phyloP scores from a whole-genome alignment of 2,888 invertebrate genomes.

The Apodemia duryi region DNA sequence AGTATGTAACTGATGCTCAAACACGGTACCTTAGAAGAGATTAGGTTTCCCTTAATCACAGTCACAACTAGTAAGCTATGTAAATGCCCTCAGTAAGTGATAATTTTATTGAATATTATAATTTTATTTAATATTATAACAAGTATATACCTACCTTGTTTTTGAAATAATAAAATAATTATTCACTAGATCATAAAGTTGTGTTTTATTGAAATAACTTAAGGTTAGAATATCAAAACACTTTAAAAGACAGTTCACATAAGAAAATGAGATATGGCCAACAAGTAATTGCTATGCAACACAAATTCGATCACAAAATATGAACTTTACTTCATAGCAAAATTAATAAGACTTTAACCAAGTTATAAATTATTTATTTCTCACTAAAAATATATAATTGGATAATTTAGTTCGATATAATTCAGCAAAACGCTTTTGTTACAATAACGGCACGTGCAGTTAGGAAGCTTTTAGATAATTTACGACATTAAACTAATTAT shows the following conservation, averaged over 20 bases:
- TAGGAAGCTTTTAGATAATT: neutral
- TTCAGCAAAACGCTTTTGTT: neutral
- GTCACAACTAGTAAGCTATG: too few species aligned
- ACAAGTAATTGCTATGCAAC: neutral
- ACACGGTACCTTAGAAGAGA: too few species aligned
- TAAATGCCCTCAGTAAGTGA: too few species aligned
- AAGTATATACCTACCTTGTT: too few species aligned
- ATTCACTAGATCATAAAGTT: conserved; percentile 2
- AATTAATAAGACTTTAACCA: neutral
- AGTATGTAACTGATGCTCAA: too few species aligned
- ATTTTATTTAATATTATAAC: too few species aligned
- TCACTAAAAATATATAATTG: neutral
- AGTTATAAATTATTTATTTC: neutral
- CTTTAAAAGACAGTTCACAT: neutral
- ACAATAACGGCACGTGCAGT: conserved; percentile 33
- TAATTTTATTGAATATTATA: too few species aligned
- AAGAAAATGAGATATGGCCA: neutral
- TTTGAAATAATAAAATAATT: too few species aligned
- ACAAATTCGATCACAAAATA: neutral
- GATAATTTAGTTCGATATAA: neutral
- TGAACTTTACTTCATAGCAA: neutral
- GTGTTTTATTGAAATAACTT: neutral
- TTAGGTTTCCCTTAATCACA: too few species aligned
- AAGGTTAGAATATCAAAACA: neutral
- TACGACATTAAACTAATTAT: conserved; percentile 1